Evolutionary conservation across 2,797 vertebrate genomes (phyloP), one percentile per base, ranked within the genome.

Genomic region (Brachymystax lenok): DNA sequence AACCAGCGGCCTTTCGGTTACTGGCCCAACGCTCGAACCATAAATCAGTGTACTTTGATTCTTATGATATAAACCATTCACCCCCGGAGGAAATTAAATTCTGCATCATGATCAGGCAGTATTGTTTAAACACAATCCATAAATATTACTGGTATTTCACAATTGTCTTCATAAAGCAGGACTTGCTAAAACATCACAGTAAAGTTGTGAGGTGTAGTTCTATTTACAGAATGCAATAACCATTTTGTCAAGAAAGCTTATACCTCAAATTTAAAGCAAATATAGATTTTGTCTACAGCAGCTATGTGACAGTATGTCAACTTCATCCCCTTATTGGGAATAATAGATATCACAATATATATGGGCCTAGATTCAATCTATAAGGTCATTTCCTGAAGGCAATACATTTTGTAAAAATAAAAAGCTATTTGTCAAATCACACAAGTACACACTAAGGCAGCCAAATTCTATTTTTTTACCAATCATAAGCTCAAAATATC

Each of bases 141-240:
- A 92, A 89, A 92, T 91, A 91, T 79, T 90, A 71, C 75, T 85
- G 51, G 46, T 75, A 76, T 88, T 85, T 90, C 86, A 87, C 86
- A 89, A 80, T 77, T 68, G 76, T 82, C 80, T 88, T 89, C 83
- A 83, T 88, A 79, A 83, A 87, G 81, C 83, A 80, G 80, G 83
- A 79, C 83, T 79, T 73, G 74, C 77, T 85, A 80, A 7, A 82
- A 73, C 33, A 21, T 61, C 73, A 51, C 27, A 67, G 80, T 82
- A 80, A 40, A 71, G 76, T 76, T 70, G 74, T 74, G 85, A 85
- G 82, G 83, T 76, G 80, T 75, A 79, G 56, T 76, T 82, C 71
- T 85, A 74, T 70, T 69, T 82, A 89, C 81, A 79, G 1, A 80
- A 78, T 81, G 78, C 79, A 77, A 75, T 77, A 82, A 75, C 73